These are phyloP conservation scores for Origma solitaria DNA, from an alignment of 2,113 vertebrate species.

Conservation along the genomic window DNA sequence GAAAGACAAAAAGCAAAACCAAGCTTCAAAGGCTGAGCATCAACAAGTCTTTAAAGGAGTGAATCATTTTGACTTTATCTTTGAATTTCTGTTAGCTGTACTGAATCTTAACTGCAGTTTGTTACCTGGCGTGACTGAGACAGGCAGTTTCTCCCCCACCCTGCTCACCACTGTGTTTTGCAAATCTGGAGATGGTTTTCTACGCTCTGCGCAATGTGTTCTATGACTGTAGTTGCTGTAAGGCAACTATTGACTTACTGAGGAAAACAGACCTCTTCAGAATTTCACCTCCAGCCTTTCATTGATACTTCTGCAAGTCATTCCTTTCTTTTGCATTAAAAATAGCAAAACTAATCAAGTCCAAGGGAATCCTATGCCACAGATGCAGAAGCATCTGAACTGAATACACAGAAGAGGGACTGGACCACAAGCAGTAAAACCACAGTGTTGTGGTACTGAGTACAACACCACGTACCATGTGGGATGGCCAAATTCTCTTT, in stretches of 20 bases:
- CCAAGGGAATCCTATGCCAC: not conserved
- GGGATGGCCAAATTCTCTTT: not conserved
- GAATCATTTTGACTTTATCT: not conserved
- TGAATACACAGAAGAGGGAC: not conserved
- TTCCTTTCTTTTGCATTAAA: not conserved
- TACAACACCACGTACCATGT: not conserved
- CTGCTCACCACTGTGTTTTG: not conserved
- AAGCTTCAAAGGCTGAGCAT: not conserved
- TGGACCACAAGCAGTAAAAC: not conserved
- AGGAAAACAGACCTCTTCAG: not conserved
- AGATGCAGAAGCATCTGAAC: not conserved
- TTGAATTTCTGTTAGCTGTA: not conserved
- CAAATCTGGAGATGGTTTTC: not conserved
- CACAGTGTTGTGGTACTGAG: accelerated
- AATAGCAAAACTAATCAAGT: not conserved
- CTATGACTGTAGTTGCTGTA: not conserved
- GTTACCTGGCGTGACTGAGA: not conserved
- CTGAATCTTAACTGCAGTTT: not conserved
- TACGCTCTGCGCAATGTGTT: not conserved
- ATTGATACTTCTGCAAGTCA: not conserved
- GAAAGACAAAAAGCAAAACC: not conserved
- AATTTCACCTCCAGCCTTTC: not conserved
- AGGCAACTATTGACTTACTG: not conserved
- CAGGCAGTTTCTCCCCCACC: not conserved
- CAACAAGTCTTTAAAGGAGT: not conserved